Conservation (phyloP, 1,140 invertebrate species). For the Planococcus citri region DNA sequence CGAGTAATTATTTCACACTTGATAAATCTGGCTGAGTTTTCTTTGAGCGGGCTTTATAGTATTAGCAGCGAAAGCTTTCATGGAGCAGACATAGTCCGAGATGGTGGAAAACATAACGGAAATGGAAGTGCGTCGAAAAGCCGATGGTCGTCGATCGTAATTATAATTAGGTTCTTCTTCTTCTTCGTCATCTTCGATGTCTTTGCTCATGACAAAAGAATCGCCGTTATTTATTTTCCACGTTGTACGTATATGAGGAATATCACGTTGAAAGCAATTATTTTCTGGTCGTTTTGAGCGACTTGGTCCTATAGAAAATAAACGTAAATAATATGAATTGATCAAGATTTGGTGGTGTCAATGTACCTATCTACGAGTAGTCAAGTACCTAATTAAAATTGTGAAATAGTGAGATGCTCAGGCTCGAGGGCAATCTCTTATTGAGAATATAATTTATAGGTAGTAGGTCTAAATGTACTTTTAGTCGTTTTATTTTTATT, state of each 20-base stretch:
- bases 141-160: not conserved
- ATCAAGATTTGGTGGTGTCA: too few relatives aligned
- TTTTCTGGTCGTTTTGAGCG: not conserved
- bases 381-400: too few relatives aligned
- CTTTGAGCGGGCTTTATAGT: constrained; percentile 26
- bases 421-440: too few relatives aligned
- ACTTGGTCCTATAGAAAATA: not conserved
- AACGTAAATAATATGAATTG: too few relatives aligned
- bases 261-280: not conserved
- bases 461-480: too few relatives aligned
- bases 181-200: not conserved
- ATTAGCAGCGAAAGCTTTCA: constrained; percentile 26
- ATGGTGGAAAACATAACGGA: constrained; percentile 23
- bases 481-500: too few relatives aligned
- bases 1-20: constrained; percentile 21
- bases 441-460: too few relatives aligned
- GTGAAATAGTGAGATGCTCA: too few relatives aligned
- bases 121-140: not conserved
- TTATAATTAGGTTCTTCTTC: not conserved
- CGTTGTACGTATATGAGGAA: not conserved
- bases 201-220: not conserved
- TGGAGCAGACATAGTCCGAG: constrained; percentile 26
- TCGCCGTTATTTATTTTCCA: constrained; percentile 13
- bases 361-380: too few relatives aligned
- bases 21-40: constrained; percentile 23